These are phyloP conservation scores for Enteromius paludinosus DNA, from an alignment of 2,797 vertebrate species.

Conservation along the genomic window DNA sequence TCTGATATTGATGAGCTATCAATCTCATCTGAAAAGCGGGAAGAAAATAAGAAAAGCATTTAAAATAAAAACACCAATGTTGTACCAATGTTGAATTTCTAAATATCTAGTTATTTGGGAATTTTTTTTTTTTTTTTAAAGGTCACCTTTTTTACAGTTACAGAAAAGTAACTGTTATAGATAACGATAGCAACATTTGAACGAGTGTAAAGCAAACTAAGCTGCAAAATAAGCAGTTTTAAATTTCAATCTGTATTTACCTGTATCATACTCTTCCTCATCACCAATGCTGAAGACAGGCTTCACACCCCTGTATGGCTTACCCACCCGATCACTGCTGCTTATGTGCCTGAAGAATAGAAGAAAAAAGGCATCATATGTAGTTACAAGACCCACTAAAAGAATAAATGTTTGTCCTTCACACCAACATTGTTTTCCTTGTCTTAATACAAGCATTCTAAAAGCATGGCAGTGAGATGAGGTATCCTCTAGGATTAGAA, in stretches of 20 bases:
- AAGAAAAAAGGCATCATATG: not conserved
- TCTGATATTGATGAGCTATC: constrained; percentile 98
- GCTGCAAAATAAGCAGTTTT: not conserved
- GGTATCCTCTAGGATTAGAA: constrained; percentile 35
- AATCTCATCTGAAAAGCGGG: constrained; percentile 87
- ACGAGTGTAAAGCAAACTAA: not conserved
- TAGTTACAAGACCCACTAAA: not conserved
- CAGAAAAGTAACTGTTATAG: too few relatives aligned
- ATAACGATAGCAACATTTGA: not conserved
- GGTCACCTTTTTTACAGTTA: too few relatives aligned
- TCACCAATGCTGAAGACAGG: constrained; percentile 98
- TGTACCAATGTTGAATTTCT: not conserved
- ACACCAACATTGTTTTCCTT: not conserved
- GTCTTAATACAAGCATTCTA: not conserved
- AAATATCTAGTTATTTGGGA: not conserved
- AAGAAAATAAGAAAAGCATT: not conserved
- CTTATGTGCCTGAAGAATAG: constrained; percentile 87
- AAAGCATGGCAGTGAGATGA: constrained; percentile 24
- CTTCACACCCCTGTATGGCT: constrained; percentile 96
- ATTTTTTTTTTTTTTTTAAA: too few relatives aligned
- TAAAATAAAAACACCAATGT: not conserved
- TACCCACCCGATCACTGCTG: constrained; percentile 95
- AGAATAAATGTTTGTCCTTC: constrained; percentile 3
- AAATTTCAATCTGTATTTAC: constrained; percentile 67
- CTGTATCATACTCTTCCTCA: constrained; percentile 97